phyloP scores from a whole-genome alignment of 2,113 vertebrate species.

The Onychorhynchus coronatus region DNA sequence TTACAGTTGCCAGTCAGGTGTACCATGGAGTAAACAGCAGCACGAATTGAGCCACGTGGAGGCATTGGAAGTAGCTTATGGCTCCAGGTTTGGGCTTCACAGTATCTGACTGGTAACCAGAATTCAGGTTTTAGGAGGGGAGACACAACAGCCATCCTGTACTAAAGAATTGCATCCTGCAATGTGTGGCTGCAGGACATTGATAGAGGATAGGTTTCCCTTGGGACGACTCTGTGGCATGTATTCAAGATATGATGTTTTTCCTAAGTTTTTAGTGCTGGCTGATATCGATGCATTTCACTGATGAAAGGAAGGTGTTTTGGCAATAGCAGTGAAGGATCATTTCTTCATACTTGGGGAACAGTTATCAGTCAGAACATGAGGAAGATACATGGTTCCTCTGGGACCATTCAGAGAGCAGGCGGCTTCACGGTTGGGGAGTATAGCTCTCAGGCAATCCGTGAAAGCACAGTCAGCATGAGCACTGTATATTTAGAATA shows the following conservation, averaged over 20 bases:
- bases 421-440: rapidly evolving
- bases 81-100: background rate
- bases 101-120: background rate
- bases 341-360: background rate
- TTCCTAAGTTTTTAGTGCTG: background rate
- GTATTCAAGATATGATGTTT: background rate
- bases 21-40: background rate
- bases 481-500: background rate
- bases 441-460: background rate
- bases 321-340: background rate
- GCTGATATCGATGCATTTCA: background rate
- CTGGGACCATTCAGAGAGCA: background rate
- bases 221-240: background rate
- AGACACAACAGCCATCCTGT: background rate
- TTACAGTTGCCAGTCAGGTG: background rate
- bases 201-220: background rate
- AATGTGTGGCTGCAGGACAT: background rate
- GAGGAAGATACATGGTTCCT: background rate
- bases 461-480: background rate
- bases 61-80: background rate
- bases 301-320: background rate
- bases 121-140: background rate
- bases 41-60: background rate
- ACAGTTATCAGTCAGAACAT: background rate
- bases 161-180: background rate